Percentiles rank a stretch among this genome's conserved stretches.
Conservation (phyloP, 2,113 vertebrate species). For the Tyto alba region DNA sequence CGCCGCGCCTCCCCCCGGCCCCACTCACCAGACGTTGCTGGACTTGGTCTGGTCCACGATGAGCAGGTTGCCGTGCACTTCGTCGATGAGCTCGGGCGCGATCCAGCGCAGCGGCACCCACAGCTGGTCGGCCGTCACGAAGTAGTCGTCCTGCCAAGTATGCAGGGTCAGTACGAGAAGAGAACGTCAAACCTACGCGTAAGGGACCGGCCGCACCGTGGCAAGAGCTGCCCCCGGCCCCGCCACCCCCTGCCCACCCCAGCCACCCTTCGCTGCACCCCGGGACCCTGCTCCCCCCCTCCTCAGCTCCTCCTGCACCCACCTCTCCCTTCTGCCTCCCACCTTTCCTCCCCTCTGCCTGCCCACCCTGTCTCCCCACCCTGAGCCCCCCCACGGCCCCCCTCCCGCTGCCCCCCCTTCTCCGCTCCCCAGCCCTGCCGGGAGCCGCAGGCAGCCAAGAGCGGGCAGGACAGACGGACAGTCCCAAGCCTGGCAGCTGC, state of each 20-base stretch:
- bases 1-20: fast-evolving
- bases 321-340: background rate
- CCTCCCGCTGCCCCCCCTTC: fast-evolving
- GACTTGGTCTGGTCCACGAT: conserved; percentile 89
- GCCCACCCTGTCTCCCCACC: background rate
- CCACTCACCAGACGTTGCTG: conserved; percentile 92
- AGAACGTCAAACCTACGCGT: conserved; percentile 55
- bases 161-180: conserved; percentile 55
- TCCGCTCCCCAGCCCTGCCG: background rate
- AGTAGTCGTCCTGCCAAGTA: conserved; percentile 90
- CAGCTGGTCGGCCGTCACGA: conserved; percentile 89
- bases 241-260: fast-evolving
- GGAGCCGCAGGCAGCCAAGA: background rate
- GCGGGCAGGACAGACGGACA: background rate
- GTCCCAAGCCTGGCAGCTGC: background rate
- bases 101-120: conserved; percentile 95
- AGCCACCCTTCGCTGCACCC: fast-evolving
- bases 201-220: background rate
- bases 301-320: background rate
- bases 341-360: background rate
- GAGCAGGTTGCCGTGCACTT: conserved; percentile 91
- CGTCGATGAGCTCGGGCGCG: conserved; percentile 92
- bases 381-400: background rate
- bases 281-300: fast-evolving
- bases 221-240: background rate